Evolutionary conservation across 2,888 invertebrate genomes (phyloP).

Genomic region (Troilus luridus): DNA sequence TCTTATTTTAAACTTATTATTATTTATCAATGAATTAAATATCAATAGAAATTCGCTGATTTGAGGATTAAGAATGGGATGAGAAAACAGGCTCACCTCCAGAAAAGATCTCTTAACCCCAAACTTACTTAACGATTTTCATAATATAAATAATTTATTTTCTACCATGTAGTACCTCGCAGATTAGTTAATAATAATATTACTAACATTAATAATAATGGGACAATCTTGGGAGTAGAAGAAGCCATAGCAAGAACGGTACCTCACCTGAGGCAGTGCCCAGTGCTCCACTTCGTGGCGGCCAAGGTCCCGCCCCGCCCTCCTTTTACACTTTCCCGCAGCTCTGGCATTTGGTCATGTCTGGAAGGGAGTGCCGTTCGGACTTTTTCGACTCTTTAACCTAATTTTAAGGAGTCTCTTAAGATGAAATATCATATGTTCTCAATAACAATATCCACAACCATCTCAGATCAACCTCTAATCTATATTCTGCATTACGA

Average conservation of each 20-base stretch:
- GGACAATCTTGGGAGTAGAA: background rate
- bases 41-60: too few relatives aligned
- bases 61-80: background rate
- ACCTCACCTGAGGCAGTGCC: background rate
- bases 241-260: background rate
- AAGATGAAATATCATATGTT: too few relatives aligned
- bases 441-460: too few relatives aligned
- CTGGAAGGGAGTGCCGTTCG: background rate
- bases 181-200: too few relatives aligned
- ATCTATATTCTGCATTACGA: too few relatives aligned
- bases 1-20: too few relatives aligned
- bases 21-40: too few relatives aligned
- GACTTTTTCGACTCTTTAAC: background rate
- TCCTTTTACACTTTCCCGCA: slow-evolving; percentile 42
- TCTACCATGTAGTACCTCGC: too few relatives aligned
- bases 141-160: too few relatives aligned
- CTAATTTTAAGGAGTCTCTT: background rate
- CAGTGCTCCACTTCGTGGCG: slow-evolving; percentile 41
- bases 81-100: background rate
- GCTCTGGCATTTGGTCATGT: slow-evolving; percentile 29
- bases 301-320: slow-evolving; percentile 48
- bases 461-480: too few relatives aligned
- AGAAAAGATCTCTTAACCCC: background rate
- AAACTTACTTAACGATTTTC: too few relatives aligned
- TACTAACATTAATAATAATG: too few relatives aligned